Evolutionary conservation across 1,140 invertebrate species (phyloP).

Genomic region (Euura lappo): DNA sequence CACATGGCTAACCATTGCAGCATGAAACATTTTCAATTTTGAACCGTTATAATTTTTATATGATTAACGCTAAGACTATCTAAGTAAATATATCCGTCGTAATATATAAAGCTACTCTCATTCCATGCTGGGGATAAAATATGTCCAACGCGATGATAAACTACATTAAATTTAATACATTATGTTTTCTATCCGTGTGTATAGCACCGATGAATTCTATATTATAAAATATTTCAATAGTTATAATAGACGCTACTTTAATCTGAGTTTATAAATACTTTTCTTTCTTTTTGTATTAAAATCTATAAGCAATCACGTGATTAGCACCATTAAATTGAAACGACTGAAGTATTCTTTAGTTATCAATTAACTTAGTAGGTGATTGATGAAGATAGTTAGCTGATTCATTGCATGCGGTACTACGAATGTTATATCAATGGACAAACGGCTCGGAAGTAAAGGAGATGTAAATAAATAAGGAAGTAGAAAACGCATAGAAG

Average conservation of each 20-base stretch:
- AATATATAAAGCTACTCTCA: background rate
- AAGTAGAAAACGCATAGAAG: conserved; percentile 69
- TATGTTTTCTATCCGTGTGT: background rate
- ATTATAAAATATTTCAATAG: background rate
- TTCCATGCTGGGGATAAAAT: conserved; percentile 6
- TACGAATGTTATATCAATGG: conserved; percentile 29
- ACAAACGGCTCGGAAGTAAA: conserved; percentile 39
- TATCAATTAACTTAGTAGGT: too few species aligned
- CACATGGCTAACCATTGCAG: conserved; percentile 56
- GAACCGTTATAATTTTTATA: conserved; percentile 49
- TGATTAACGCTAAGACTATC: conserved; percentile 9
- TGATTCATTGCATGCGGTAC: background rate
- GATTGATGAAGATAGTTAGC: too few species aligned
- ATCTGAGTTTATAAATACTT: too few species aligned
- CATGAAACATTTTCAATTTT: conserved; percentile 57
- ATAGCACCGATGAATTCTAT: background rate
- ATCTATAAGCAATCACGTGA: too few species aligned
- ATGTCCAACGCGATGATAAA: background rate
- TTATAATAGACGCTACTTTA: too few species aligned
- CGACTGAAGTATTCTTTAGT: too few species aligned
- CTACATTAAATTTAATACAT: too few species aligned
- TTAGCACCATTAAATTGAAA: too few species aligned
- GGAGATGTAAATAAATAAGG: conserved; percentile 67
- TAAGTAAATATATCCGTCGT: background rate
- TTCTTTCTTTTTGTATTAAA: too few species aligned